These are phyloP conservation scores for Drosophila mimica DNA, from an alignment of 2,888 invertebrate genomes.

Conservation along the genomic window DNA sequence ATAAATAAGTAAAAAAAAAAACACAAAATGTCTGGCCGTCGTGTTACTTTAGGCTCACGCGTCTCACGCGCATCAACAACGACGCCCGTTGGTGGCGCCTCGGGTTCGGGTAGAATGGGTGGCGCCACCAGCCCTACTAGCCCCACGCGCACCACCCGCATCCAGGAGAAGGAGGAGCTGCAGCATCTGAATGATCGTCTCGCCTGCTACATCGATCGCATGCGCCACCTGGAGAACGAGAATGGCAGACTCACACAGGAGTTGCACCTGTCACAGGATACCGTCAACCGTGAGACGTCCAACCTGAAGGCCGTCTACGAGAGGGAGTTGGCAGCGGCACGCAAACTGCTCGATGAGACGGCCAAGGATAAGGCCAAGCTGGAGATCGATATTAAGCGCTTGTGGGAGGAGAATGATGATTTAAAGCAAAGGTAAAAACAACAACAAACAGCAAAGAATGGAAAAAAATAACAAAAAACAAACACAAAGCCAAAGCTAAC, in stretches of 20 bases:
- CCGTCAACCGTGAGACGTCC: slow-evolving; percentile 93
- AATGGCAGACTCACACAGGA: slow-evolving; percentile 94
- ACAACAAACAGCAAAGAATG: neutral
- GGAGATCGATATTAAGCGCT: slow-evolving; percentile 95
- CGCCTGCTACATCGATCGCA: slow-evolving; percentile 97
- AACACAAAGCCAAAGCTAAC: slow-evolving; percentile 21
- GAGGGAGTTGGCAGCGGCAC: slow-evolving; percentile 95
- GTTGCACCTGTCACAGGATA: slow-evolving; percentile 93
- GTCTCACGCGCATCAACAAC: slow-evolving; percentile 82
- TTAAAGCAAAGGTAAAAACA: slow-evolving; percentile 88
- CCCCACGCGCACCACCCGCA: slow-evolving; percentile 94
- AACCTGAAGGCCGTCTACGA: slow-evolving; percentile 97
- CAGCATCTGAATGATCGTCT: slow-evolving; percentile 98
- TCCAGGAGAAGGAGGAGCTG: slow-evolving; percentile 97
- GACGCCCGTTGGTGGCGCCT: slow-evolving; percentile 77
- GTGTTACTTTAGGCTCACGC: slow-evolving; percentile 81
- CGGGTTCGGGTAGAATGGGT: slow-evolving; percentile 52
- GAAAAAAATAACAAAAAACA: neutral
- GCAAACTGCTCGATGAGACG: slow-evolving; percentile 96
- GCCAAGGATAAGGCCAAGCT: slow-evolving; percentile 96
- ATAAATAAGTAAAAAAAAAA: slow-evolving; percentile 17
- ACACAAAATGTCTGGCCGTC: slow-evolving; percentile 79
- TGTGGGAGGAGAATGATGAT: slow-evolving; percentile 94
- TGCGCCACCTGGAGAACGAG: slow-evolving; percentile 95
- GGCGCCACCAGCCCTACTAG: slow-evolving; percentile 89